Evolutionary conservation across 2,113 vertebrate genomes (phyloP).

Genomic region (Todiramphus chloris): DNA sequence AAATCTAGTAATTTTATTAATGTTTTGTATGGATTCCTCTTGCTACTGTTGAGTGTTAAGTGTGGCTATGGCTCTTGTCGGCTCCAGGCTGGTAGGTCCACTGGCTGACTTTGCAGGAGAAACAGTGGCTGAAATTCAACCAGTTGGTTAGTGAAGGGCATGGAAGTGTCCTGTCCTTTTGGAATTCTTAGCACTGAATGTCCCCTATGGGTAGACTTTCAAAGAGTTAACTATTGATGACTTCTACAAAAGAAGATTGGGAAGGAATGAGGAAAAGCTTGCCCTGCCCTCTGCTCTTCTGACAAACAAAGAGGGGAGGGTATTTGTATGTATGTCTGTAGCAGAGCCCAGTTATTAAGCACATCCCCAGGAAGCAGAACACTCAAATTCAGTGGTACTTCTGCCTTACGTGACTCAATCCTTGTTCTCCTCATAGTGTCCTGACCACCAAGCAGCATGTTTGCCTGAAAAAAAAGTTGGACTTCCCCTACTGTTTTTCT

Average conservation of each 20-base stretch:
- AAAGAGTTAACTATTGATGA: background rate
- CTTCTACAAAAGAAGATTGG: background rate
- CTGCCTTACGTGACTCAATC: background rate
- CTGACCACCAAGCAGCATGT: background rate
- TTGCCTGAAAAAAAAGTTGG: background rate
- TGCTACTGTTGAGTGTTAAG: too few species aligned
- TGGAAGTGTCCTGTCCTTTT: background rate
- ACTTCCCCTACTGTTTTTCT: background rate
- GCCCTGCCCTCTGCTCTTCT: background rate
- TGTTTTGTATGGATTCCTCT: too few species aligned
- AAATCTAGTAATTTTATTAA: too few species aligned
- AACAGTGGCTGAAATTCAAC: background rate
- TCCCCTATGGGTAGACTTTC: background rate
- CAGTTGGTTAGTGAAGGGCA: background rate
- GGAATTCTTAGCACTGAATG: background rate
- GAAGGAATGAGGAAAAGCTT: background rate
- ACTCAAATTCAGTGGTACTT: background rate
- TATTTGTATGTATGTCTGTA: background rate
- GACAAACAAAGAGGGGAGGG: background rate
- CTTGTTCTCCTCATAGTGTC: background rate
- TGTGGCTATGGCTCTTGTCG: rapidly evolving
- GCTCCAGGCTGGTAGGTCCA: background rate
- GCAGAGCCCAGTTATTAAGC: background rate
- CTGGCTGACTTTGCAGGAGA: background rate
- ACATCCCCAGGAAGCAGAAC: background rate